Evolutionary conservation across 92 coral and sea anemone species (phyloP).

Genomic region (Epizoanthus scotinus): DNA sequence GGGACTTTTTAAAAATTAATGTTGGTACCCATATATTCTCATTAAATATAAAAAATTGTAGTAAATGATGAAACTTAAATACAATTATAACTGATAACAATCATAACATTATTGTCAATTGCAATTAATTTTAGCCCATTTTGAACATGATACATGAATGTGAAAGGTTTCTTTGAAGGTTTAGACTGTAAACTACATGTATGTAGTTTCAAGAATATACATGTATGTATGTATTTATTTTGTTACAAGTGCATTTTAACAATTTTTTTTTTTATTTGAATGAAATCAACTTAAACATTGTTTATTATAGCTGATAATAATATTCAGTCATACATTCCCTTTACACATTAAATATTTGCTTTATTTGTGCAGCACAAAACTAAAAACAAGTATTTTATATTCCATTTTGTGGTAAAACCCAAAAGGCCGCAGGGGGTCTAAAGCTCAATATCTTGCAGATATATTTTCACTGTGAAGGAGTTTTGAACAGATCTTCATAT

Average conservation of each 20-base stretch:
- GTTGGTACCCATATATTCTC: neutral
- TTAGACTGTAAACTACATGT: neutral
- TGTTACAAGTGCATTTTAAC: too few species aligned
- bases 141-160: neutral
- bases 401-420: slow-evolving; percentile 2
- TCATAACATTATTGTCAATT: neutral
- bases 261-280: too few species aligned
- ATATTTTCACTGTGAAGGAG: slow-evolving; percentile 26
- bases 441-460: too few species aligned
- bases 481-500: slow-evolving; percentile 22
- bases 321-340: neutral
- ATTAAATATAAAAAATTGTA: neutral
- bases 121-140: slow-evolving; percentile 10
- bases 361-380: slow-evolving; percentile 7
- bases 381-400: slow-evolving; percentile 4
- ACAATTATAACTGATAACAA: slow-evolving; percentile 5
- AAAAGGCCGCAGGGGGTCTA: too few species aligned
- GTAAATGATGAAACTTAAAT: slow-evolving; percentile 11
- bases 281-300: too few species aligned
- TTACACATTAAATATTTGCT: slow-evolving; percentile 1
- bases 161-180: neutral
- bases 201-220: neutral
- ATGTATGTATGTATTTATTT: neutral
- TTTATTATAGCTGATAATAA: too few species aligned
- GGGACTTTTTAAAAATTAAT: neutral